Evolutionary conservation across 2,888 invertebrate genomes (phyloP), one percentile per base, ranked within the genome.

Genomic region (Sturmia bella): DNA sequence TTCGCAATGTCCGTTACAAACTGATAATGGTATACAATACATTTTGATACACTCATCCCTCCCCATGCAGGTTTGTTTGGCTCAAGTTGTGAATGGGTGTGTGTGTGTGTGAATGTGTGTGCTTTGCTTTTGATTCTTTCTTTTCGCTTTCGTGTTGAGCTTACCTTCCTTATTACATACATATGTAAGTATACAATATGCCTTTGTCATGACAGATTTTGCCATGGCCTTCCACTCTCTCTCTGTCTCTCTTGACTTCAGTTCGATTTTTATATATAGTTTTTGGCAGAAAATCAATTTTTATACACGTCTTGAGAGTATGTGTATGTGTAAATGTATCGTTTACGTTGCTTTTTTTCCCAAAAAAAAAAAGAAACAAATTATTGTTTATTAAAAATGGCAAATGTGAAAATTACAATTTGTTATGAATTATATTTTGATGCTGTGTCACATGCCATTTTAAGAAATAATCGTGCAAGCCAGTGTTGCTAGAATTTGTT

Each of bases 221-320:
- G 70, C 74, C 78, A 78, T 78, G 78, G 78, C 78, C 82, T 75
- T 75, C 64, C 64, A 54, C 66, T 68, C 50, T 37, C 21, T 21
- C 21, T 50, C 21, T 61, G n/a, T 27, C 63, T 78, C 82, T 59
- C 70, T 32, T 70, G 52, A 82, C 69, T 74, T 74, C 52, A 64
- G 21, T 59, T 11, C 41, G 52, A 48, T 66, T 63, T 76, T 63
- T 61, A 56, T 63, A 68, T n/a, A n/a, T n/a, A n/a, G n/a, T 17
- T 74, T 82, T 82, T 82, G 82, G 82, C 78, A 78, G 59, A 74
- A 78, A 82, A 78, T 82, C 78, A 82, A 82, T 82, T 82, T 82
- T 72, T 43, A 39, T 54, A n/a, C 12, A 3, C 13, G 6, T 27
- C 27, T 27, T 27, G 6, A 32, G 32, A 6, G 32, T 9, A 7